A percentile compares a stretch with the other conserved stretches of the same genome.
These are phyloP conservation scores for Drosophila neutralis DNA, from an alignment of 2,888 invertebrate genomes.

Conservation along the genomic window DNA sequence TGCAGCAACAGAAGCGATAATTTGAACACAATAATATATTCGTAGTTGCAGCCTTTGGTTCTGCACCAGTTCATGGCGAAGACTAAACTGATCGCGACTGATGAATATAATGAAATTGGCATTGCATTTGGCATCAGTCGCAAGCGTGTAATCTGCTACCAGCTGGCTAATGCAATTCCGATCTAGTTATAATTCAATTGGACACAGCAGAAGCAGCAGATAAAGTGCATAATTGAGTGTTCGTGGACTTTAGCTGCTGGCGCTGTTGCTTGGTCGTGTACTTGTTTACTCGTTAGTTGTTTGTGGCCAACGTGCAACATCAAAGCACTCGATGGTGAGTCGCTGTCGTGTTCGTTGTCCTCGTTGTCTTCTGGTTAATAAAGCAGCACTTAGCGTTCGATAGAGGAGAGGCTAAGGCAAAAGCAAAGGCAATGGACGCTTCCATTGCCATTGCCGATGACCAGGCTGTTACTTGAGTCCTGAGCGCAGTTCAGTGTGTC, in stretches of 20 bases:
- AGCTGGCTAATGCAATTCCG: slow-evolving; percentile 48
- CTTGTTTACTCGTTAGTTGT: slow-evolving; percentile 48
- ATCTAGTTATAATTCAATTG: slow-evolving; percentile 53
- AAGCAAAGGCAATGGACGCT: slow-evolving; percentile 30
- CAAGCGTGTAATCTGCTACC: slow-evolving; percentile 45
- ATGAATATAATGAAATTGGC: slow-evolving; percentile 16
- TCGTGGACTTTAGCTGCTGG: slow-evolving; percentile 6
- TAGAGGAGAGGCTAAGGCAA: slow-evolving; percentile 43
- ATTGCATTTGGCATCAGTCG: slow-evolving; percentile 17
- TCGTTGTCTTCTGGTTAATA: slow-evolving; percentile 62
- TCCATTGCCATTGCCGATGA: slow-evolving; percentile 38
- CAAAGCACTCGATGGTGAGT: slow-evolving; percentile 34
- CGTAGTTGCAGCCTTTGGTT: background rate
- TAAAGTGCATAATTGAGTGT: slow-evolving; percentile 64
- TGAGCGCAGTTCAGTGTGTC: slow-evolving; percentile 26
- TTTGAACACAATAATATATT: background rate
- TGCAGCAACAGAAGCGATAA: background rate
- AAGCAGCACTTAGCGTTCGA: slow-evolving; percentile 72
- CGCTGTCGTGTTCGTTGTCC: slow-evolving; percentile 22
- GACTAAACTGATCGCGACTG: slow-evolving; percentile 36
- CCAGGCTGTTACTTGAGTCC: slow-evolving; percentile 54
- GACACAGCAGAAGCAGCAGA: slow-evolving; percentile 18
- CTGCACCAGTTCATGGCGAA: slow-evolving; percentile 23
- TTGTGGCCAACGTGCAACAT: slow-evolving; percentile 40
- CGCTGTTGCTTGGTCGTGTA: slow-evolving; percentile 24